Percentiles rank a stretch among this genome's conserved stretches.
These are phyloP conservation scores for Nothocercus nigrocapillus DNA, from an alignment of 2,113 vertebrate species.

Conservation along the genomic window DNA sequence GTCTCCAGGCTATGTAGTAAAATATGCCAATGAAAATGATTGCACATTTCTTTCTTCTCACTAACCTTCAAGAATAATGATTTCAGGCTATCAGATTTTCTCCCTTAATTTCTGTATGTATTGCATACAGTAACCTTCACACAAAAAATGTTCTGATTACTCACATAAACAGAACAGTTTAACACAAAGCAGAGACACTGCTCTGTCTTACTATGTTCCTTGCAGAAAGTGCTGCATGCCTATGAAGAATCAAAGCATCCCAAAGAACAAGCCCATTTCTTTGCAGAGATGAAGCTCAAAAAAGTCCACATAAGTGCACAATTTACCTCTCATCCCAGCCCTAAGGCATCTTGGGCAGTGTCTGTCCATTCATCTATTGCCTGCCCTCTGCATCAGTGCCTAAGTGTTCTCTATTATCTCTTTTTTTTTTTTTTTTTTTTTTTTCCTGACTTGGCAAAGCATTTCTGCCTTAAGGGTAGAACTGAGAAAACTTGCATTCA, in stretches of 20 bases:
- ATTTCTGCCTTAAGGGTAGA: not conserved
- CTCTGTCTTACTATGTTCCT: not conserved
- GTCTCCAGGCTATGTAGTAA: not conserved
- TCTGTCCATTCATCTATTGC: not conserved
- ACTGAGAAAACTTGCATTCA: not conserved
- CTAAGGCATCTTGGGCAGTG: not conserved
- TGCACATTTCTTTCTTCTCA: conserved; percentile 3
- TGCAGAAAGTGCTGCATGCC: not conserved
- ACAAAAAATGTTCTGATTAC: not conserved
- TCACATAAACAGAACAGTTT: not conserved
- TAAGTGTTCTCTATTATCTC: not conserved
- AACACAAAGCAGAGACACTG: not conserved
- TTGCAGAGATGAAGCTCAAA: not conserved
- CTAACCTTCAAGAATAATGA: not conserved
- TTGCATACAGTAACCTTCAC: not conserved
- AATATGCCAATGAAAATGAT: not conserved
- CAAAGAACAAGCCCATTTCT: not conserved
- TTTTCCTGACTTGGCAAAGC: not conserved
- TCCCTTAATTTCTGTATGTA: not conserved
- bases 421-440: not conserved
- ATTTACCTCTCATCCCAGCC: not conserved
- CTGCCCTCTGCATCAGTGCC: not conserved
- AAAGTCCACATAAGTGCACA: not conserved
- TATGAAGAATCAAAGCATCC: not conserved
- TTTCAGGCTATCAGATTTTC: not conserved